Conservation (phyloP, 1,140 invertebrate species). For the Cherax destructor region DNA sequence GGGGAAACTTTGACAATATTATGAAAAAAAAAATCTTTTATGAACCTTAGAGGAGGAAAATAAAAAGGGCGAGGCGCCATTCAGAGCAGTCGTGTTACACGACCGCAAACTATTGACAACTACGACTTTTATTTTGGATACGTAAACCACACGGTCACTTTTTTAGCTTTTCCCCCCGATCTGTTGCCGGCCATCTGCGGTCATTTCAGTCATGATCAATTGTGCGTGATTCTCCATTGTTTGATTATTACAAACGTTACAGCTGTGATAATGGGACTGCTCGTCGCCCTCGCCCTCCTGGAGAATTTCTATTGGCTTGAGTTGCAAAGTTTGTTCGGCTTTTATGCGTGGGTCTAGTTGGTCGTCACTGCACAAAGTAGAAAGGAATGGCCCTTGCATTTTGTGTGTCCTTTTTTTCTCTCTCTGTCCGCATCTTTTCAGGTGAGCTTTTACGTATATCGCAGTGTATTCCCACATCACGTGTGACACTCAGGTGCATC, state of each 20-base stretch:
- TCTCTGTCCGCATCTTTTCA: too few species aligned
- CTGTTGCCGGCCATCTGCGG: background rate
- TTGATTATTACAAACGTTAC: background rate
- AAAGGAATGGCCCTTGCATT: too few species aligned
- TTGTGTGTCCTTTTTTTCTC: too few species aligned
- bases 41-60: background rate
- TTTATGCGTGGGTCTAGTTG: too few species aligned
- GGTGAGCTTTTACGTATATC: too few species aligned
- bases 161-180: background rate
- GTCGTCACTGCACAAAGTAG: too few species aligned
- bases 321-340: background rate
- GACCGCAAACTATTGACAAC: background rate
- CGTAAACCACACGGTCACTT: background rate
- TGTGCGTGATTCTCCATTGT: background rate
- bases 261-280: background rate
- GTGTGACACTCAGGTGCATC: too few species aligned
- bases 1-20: conserved; percentile 4
- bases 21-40: background rate
- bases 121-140: background rate
- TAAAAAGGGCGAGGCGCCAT: background rate
- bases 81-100: background rate
- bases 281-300: background rate
- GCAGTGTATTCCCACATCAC: too few species aligned
- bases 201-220: background rate
- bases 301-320: background rate